These are phyloP conservation scores for Aptenodytes patagonicus DNA, from an alignment of 2,113 vertebrate genomes.

Conservation along the genomic window DNA sequence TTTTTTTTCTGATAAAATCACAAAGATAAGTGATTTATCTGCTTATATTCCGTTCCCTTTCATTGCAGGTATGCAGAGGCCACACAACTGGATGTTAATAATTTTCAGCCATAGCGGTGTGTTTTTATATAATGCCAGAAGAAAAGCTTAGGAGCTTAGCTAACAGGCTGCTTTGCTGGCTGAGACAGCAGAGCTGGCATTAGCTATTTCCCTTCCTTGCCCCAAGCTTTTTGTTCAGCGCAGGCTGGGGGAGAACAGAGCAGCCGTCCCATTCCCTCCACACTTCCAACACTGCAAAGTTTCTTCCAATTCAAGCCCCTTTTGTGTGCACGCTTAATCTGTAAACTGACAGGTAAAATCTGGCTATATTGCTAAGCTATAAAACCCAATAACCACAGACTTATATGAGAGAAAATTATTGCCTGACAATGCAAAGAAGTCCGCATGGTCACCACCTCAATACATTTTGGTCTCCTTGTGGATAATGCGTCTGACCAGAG, in stretches of 20 bases:
- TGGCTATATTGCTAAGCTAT: background rate
- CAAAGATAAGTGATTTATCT: background rate
- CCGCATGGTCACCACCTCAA: background rate
- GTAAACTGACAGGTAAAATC: background rate
- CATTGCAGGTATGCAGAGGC: background rate
- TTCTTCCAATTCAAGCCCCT: background rate
- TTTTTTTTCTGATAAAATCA: background rate
- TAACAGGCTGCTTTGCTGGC: background rate
- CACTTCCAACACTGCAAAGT: background rate
- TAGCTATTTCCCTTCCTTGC: background rate
- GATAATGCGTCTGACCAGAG: background rate
- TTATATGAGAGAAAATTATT: background rate
- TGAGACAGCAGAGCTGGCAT: background rate
- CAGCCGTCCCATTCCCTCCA: background rate
- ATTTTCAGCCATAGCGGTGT: background rate
- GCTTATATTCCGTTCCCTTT: background rate
- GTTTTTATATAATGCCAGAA: background rate
- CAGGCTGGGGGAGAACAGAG: background rate
- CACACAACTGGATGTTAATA: background rate
- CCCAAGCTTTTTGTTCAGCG: background rate
- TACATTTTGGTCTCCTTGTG: background rate
- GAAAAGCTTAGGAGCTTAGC: slow-evolving; percentile 30
- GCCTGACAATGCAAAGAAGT: background rate
- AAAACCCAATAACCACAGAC: background rate
- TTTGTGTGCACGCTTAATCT: background rate